A percentile compares a stretch with the other conserved stretches of the same genome.
Conservation (phyloP, 2,888 invertebrate genomes). For the Trichogramma dendrolimi region DNA sequence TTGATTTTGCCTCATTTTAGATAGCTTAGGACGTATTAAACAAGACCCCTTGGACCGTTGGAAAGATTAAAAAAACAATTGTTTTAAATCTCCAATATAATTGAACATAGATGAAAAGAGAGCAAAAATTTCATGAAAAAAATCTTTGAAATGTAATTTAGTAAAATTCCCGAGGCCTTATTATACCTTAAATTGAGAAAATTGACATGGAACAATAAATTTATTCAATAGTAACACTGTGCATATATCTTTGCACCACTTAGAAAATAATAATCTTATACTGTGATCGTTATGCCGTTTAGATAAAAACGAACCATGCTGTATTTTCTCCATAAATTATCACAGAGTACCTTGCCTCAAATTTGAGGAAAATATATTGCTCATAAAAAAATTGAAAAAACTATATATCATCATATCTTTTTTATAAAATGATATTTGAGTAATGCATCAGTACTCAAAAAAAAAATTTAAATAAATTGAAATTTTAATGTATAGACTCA, state of each 20-base stretch:
- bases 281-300: conserved; percentile 41
- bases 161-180: conserved; percentile 49
- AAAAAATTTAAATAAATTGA: conserved; percentile 14
- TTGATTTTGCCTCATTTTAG: no score
- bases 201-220: conserved; percentile 41
- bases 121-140: no score
- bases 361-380: conserved; percentile 24
- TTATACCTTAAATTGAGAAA: conserved; percentile 45
- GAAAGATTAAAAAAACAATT: no score
- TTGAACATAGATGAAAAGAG: no score
- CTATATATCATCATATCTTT: conserved; percentile 27
- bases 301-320: conserved; percentile 29
- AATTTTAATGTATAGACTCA: not conserved
- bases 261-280: conserved; percentile 31
- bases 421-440: conserved; percentile 20
- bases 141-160: conserved; percentile 33
- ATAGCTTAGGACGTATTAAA: no score
- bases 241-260: conserved; percentile 27
- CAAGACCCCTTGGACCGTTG: no score
- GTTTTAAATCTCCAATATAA: no score
- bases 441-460: conserved; percentile 22
- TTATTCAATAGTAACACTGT: conserved; percentile 31
- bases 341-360: conserved; percentile 24
- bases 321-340: conserved; percentile 30
- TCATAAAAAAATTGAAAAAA: conserved; percentile 24